A percentile compares a stretch with the other conserved stretches of the same genome.
Evolutionary conservation across 2,888 invertebrate species (phyloP).

Genomic region (Pheosia tremula): DNA sequence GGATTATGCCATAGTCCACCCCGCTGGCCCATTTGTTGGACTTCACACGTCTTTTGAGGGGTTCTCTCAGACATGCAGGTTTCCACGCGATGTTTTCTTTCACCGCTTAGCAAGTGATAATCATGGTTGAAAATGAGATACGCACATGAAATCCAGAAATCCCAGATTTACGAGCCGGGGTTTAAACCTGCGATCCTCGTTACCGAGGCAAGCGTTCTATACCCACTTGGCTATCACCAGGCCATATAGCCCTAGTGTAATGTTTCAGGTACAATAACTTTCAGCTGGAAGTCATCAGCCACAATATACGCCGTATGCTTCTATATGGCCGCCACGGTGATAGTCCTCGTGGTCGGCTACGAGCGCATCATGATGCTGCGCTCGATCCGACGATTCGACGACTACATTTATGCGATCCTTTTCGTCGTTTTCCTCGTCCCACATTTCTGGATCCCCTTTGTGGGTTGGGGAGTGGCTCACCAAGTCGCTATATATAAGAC

Average conservation of each 20-base stretch:
- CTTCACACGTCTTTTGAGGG: too few species aligned
- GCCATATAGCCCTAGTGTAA: neutral
- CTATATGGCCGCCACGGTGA: slow-evolving; percentile 82
- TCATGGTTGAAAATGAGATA: too few species aligned
- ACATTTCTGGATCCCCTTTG: slow-evolving; percentile 89
- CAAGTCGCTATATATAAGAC: slow-evolving; percentile 89
- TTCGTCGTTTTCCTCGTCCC: slow-evolving; percentile 88
- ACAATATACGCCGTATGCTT: slow-evolving; percentile 87
- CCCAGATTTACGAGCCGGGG: too few species aligned
- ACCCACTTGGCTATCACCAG: too few species aligned
- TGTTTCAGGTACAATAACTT: slow-evolving; percentile 82
- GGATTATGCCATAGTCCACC: too few species aligned
- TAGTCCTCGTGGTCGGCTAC: slow-evolving; percentile 86
- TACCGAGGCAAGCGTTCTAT: too few species aligned
- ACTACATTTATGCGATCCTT: slow-evolving; percentile 88
- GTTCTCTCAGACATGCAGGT: too few species aligned
- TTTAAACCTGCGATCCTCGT: too few species aligned
- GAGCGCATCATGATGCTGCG: slow-evolving; percentile 85
- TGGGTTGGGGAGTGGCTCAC: slow-evolving; percentile 88
- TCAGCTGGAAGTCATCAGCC: slow-evolving; percentile 86
- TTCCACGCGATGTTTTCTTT: too few species aligned
- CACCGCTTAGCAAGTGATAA: too few species aligned
- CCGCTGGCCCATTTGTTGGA: too few species aligned
- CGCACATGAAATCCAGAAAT: too few species aligned
- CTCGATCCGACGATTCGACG: slow-evolving; percentile 86